A percentile compares a stretch with the other conserved stretches of the same genome.
These are phyloP conservation scores for Lordiphosa stackelbergi DNA, from an alignment of 1,140 invertebrate genomes.

Conservation along the genomic window DNA sequence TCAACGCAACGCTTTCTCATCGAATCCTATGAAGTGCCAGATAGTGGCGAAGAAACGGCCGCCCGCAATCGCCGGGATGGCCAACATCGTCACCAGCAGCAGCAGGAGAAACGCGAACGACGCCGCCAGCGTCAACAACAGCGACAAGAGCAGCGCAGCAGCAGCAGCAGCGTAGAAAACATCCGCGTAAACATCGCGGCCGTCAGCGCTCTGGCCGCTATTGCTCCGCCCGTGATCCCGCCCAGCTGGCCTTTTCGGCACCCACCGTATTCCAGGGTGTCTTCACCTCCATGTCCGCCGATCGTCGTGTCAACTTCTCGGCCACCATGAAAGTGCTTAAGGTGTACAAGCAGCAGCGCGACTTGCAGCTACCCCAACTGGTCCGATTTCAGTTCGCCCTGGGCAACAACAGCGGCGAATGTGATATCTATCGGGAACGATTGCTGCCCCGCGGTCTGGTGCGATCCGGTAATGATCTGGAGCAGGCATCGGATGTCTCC, in stretches of 20 bases:
- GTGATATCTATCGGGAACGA: constrained; percentile 72
- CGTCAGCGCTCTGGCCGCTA: constrained; percentile 76
- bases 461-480: constrained; percentile 79
- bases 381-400: constrained; percentile 67
- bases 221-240: constrained; percentile 80
- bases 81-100: constrained; percentile 30
- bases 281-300: constrained; percentile 81
- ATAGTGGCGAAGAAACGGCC: constrained; percentile 39
- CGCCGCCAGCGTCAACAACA: constrained; percentile 18
- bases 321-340: constrained; percentile 83
- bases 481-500: constrained; percentile 80
- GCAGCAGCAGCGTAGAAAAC: constrained; percentile 50
- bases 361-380: constrained; percentile 77
- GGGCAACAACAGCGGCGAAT: constrained; percentile 69
- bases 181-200: constrained; percentile 47
- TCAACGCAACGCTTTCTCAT: constrained; percentile 44
- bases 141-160: constrained; percentile 37
- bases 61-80: constrained; percentile 65
- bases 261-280: constrained; percentile 83
- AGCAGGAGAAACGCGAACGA: constrained; percentile 27
- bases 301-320: constrained; percentile 80
- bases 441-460: constrained; percentile 77
- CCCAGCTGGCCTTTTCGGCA: constrained; percentile 81
- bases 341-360: constrained; percentile 81
- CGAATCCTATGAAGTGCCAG: constrained; percentile 65